A percentile compares a stretch with the other conserved stretches of the same genome.
phyloP scores from a whole-genome alignment of 2,888 invertebrate genomes.

The Arenicola marina region DNA sequence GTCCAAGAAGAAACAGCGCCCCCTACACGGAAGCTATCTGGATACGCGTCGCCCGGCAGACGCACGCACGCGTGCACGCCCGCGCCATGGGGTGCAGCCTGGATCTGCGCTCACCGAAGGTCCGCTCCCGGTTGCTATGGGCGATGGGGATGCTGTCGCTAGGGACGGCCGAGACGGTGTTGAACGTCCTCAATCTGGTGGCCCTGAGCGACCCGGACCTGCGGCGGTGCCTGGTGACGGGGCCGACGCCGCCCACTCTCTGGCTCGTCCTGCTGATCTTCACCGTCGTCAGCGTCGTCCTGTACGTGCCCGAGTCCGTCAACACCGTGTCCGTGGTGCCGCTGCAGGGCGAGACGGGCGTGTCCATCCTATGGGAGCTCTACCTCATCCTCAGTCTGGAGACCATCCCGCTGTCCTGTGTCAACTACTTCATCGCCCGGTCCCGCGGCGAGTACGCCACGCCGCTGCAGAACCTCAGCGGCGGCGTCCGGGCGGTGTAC shows the following conservation, averaged over 20 bases:
- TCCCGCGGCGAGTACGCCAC: conserved; percentile 23
- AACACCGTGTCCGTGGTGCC: conserved; percentile 28
- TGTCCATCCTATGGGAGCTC: conserved; percentile 18
- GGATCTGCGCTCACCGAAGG: too few relatives aligned
- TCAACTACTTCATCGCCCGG: conserved; percentile 27
- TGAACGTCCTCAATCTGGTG: conserved; percentile 16
- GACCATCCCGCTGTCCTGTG: conserved; percentile 29
- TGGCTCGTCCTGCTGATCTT: conserved; percentile 23
- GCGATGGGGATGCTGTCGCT: conserved; percentile 20
- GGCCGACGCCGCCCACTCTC: conserved; percentile 9
- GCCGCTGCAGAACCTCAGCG: conserved; percentile 19
- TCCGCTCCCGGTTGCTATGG: conserved; percentile 16
- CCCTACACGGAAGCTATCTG: too few relatives aligned
- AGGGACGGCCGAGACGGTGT: conserved; percentile 17
- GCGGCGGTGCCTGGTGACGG: conserved; percentile 15
- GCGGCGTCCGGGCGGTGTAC: conserved; percentile 22
- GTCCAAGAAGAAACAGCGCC: too few relatives aligned
- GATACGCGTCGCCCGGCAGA: too few relatives aligned
- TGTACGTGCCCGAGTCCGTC: conserved; percentile 26
- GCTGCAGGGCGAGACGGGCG: conserved; percentile 6
- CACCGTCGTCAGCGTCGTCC: conserved; percentile 22
- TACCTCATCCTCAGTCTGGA: conserved; percentile 16
- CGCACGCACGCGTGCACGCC: too few relatives aligned
- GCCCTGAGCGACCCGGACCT: conserved; percentile 13
- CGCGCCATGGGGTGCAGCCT: too few relatives aligned